phyloP scores from a whole-genome alignment of 2,113 vertebrate genomes.

The Oryzias curvinotus region DNA sequence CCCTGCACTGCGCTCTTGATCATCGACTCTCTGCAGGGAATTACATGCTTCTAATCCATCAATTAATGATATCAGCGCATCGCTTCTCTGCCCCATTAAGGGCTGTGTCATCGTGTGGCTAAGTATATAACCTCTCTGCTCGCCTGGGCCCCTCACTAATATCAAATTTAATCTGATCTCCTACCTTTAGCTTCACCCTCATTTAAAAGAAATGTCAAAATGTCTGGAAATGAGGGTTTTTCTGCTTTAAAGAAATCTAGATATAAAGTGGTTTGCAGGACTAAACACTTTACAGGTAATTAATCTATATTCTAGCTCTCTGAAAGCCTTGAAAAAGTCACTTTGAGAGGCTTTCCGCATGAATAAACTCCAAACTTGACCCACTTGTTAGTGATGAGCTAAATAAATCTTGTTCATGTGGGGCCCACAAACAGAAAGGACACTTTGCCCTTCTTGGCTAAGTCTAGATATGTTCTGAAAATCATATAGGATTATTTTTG shows the following conservation, averaged over 20 bases:
- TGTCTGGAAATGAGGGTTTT: neutral
- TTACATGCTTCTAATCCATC: conserved; percentile 74
- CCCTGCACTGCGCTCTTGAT: conserved; percentile 53
- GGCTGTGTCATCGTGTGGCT: conserved; percentile 65
- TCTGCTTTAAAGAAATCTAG: neutral
- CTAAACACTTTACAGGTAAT: conserved; percentile 20
- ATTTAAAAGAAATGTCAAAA: conserved; percentile 6
- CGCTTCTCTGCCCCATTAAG: conserved; percentile 67
- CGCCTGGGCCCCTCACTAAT: conserved; percentile 38
- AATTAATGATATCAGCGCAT: conserved; percentile 76
- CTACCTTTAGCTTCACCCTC: conserved; percentile 18
- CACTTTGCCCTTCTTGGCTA: neutral
- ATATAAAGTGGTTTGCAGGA: conserved; percentile 9
- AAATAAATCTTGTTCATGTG: conserved; percentile 12
- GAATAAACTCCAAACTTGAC: conserved; percentile 8
- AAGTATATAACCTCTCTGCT: conserved; percentile 57
- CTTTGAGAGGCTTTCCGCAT: neutral
- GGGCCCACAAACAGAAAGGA: neutral
- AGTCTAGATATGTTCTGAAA: conserved; percentile 16
- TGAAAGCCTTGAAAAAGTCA: conserved; percentile 1
- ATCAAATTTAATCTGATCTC: conserved; percentile 54
- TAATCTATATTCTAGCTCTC: conserved; percentile 4
- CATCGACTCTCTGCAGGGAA: conserved; percentile 64
- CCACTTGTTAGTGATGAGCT: neutral
- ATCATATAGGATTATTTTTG: neutral